These are phyloP conservation scores for Lagopus muta DNA, from an alignment of 2,113 vertebrate species.

Conservation along the genomic window DNA sequence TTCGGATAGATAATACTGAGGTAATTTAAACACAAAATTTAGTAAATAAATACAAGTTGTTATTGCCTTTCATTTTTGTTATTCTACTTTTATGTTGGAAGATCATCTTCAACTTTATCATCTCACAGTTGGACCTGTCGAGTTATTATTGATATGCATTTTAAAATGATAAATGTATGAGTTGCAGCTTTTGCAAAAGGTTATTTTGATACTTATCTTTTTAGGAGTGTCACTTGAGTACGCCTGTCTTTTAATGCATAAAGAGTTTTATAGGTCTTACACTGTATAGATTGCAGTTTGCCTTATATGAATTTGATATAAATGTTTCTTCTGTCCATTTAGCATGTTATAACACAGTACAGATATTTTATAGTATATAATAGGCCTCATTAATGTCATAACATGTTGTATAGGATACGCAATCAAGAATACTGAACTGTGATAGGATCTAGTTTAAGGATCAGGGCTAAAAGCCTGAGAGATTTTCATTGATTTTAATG, in stretches of 20 bases:
- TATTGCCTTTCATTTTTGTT: not conserved
- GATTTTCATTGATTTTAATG: not conserved
- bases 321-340: slow-evolving; percentile 4
- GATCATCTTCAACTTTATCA: not conserved
- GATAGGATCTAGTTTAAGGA: not conserved
- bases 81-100: not conserved
- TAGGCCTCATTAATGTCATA: not conserved
- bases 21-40: not conserved
- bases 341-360: not conserved
- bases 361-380: not conserved
- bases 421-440: not conserved
- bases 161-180: not conserved
- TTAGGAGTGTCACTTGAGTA: not conserved
- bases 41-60: slow-evolving; percentile 8
- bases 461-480: not conserved
- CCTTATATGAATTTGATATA: not conserved
- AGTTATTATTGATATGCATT: not conserved
- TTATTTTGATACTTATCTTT: slow-evolving; percentile 1
- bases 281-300: not conserved
- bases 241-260: not conserved
- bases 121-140: not conserved
- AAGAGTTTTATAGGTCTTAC: not conserved
- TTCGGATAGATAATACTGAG: slow-evolving; percentile 1
- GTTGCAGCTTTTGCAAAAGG: not conserved
- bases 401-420: not conserved